These are phyloP conservation scores for Lepus timidus DNA, from an alignment of 2,113 vertebrate genomes.

Conservation along the genomic window DNA sequence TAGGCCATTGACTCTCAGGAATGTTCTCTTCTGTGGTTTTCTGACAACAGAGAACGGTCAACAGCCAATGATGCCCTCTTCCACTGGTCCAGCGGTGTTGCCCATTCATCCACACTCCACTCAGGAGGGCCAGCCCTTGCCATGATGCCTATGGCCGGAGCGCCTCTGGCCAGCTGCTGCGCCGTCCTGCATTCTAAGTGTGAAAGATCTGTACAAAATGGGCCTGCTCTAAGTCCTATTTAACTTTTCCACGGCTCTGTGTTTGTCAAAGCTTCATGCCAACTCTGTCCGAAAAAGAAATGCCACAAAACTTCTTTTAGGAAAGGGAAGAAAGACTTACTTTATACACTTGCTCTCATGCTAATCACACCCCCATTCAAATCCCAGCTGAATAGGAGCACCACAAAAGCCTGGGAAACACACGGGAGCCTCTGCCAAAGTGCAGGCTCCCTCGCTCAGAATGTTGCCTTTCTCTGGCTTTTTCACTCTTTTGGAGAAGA, in stretches of 20 bases:
- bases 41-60: background rate
- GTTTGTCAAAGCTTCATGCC: conserved; percentile 82
- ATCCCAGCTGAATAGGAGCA: conserved; percentile 87
- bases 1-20: background rate
- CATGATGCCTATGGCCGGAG: background rate
- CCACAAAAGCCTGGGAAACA: conserved; percentile 89
- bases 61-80: background rate
- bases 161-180: conserved; percentile 26
- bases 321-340: conserved; percentile 74
- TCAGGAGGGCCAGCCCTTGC: background rate
- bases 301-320: conserved; percentile 87
- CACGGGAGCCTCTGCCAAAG: conserved; percentile 85
- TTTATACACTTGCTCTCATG: conserved; percentile 88
- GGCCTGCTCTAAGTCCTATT: conserved; percentile 64
- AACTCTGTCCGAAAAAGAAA: conserved; percentile 82
- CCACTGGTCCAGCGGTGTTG: background rate
- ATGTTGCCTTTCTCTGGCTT: conserved; percentile 85
- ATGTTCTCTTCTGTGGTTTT: conserved; percentile 13
- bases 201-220: conserved; percentile 75
- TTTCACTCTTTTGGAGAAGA: conserved; percentile 82
- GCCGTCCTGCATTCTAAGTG: conserved; percentile 65
- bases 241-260: conserved; percentile 77
- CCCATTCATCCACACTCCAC: background rate
- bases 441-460: conserved; percentile 82
- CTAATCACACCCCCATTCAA: conserved; percentile 90